Base-by-base conservation (phyloP, 2,888 invertebrate genomes). In the Zygaena filipendulae region DNA sequence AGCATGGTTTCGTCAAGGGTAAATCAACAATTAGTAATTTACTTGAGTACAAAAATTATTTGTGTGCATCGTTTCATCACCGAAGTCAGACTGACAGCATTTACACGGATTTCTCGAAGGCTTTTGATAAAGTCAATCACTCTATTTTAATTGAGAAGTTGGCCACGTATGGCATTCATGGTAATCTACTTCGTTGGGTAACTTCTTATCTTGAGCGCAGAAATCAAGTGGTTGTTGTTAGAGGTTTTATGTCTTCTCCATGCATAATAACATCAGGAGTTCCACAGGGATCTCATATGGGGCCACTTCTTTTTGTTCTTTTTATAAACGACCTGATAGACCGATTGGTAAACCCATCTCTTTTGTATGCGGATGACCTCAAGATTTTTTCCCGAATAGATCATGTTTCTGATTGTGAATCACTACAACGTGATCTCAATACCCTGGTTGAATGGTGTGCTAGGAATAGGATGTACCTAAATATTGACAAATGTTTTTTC, bases 81-180 rank as follows among this genome's bases (percentile, higher is more conserved):
- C 14, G 23, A 10, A 22, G 23, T 7, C 26, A 24, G 29, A 33
- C 12, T 25, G 23, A n/a, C n/a, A n/a, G n/a, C 1, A 36, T 38
- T 13, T 40, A 38, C 11, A 40, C 36, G 3, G 38, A 38, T 7
- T 36, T 40, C 13, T 29, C 28, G 4, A 35, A 36, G 13, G 37
- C 36, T 4, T 38, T 40, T 11, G 36, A 40, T 21, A 38, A 31
- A 20, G 38, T 41, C 7, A 19, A 23, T 8, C 38, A 40, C 11
- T 11, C 8, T 3, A 16, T 35, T 5, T 20, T 37, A 6, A 11
- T 25, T 6, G 9, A 24, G 7, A 41, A 41, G 14, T 21, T 41
- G 2, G 19, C 23, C 4, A 8, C 10, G 3, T 30, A 29, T 20
- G 36, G 38, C 1, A 32, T 40, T 9, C 10, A 21, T n/a, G 37